Base-by-base conservation (phyloP, 2,113 vertebrate genomes). In the Aspidoscelis tigris region DNA sequence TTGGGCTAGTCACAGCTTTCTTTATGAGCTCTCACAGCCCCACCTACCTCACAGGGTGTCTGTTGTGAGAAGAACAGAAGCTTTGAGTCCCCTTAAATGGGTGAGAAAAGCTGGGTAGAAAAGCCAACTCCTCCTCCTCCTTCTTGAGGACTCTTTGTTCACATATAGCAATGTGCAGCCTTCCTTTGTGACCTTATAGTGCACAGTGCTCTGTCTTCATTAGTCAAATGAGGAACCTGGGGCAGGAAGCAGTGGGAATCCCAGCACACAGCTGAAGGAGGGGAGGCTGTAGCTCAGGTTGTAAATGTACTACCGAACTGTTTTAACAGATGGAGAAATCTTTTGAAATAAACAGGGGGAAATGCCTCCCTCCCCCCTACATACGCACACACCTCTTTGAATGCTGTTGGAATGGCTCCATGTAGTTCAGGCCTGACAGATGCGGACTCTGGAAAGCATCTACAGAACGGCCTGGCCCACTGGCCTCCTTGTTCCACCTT, bases 301-400 rank as follows among this genome's bases (percentile, higher is more conserved):
- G 90, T 93, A 92, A 94, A 91, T 88, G 89, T 87, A 90, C 90
- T 86, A 64, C 85, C 85, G 89, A 93, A 93, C 92, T 94, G 92
- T 92, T 94, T 94, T 91, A 91, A 94, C 93, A 94, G 94, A 94
- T 93, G 94, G 92, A 92, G 91, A 85, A 91, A 88, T 91, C 93
- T 93, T 94, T 90, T 92, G 93, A 93, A 94, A 94, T 90, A 93
- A 93, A 92, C 89, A 91, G 91, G 24, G 8, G 5, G 2, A 79
- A 93, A 91, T 91, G 92, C 89, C 88, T 89, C 53, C 55, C 18
- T 14, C 82, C 65, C 14, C 12, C 65, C 16, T 14, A 20, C 53
- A 24, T 68, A 43, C 43, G 12, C 26, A 76, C 44, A 68, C 22
- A 26, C 73, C 20, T n/a, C 85, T 93, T 92, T 93, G 90, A 94